phyloP scores from a whole-genome alignment of 2,113 vertebrate genomes.

The Alethe diademata region DNA sequence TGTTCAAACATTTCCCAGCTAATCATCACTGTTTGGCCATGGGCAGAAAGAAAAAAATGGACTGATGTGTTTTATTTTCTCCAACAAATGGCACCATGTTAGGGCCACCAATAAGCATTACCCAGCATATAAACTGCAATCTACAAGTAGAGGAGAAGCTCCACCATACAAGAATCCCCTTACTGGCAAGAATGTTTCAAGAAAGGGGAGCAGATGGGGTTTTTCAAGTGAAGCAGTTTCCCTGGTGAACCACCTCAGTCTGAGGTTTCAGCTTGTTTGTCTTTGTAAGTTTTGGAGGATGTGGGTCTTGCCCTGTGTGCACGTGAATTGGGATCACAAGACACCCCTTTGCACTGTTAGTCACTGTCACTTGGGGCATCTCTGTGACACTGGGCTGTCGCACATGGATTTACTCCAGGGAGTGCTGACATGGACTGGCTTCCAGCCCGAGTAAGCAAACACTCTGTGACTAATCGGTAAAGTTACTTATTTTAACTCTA shows the following conservation, averaged over 20 bases:
- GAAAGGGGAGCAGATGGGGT: background rate
- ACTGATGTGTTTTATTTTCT: background rate
- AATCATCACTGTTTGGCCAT: background rate
- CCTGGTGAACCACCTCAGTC: background rate
- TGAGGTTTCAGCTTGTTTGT: background rate
- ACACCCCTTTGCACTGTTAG: background rate
- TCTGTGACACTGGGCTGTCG: background rate
- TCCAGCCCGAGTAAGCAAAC: background rate
- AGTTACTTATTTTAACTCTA: slow-evolving; percentile 2
- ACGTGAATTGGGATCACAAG: background rate
- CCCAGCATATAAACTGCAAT: background rate
- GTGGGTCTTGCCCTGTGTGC: background rate
- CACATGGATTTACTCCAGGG: background rate
- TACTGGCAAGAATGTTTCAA: background rate
- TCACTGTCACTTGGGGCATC: background rate
- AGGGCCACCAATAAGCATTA: background rate
- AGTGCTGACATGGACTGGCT: background rate
- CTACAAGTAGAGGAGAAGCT: background rate
- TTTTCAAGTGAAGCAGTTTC: background rate
- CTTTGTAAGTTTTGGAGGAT: background rate
- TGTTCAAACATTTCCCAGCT: background rate
- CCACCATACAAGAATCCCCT: background rate
- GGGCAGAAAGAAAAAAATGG: background rate
- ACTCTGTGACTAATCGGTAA: background rate
- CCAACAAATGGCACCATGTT: background rate